phyloP scores from a whole-genome alignment of 1,140 invertebrate species.

The Branchinecta lynchi region DNA sequence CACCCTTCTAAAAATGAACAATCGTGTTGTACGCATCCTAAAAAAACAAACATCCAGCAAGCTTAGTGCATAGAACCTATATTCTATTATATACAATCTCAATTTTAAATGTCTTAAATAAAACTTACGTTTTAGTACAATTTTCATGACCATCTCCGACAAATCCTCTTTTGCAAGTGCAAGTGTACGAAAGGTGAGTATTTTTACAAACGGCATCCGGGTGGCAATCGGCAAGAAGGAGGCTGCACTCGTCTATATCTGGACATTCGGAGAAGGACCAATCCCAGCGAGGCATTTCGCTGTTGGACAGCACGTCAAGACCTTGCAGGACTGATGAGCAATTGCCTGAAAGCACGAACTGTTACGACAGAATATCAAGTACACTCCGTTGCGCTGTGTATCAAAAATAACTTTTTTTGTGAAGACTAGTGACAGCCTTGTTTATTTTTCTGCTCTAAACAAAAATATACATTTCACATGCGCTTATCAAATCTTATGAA shows the following conservation, averaged over 20 bases:
- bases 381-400: too few relatives aligned
- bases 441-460: too few relatives aligned
- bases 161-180: slow-evolving; percentile 60
- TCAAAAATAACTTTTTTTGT: too few relatives aligned
- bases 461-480: too few relatives aligned
- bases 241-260: slow-evolving; percentile 80
- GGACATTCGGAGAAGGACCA: slow-evolving; percentile 87
- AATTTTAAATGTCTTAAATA: too few relatives aligned
- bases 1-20: too few relatives aligned
- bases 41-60: too few relatives aligned
- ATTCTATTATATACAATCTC: too few relatives aligned
- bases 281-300: slow-evolving; percentile 33
- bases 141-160: slow-evolving; percentile 63
- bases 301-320: slow-evolving; percentile 20
- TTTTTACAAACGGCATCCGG: slow-evolving; percentile 77
- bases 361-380: slow-evolving; percentile 18
- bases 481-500: too few relatives aligned
- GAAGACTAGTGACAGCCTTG: too few relatives aligned
- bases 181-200: slow-evolving; percentile 72
- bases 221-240: slow-evolving; percentile 74
- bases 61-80: too few relatives aligned
- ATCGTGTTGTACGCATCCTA: too few relatives aligned
- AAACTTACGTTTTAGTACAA: slow-evolving; percentile 55
- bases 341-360: slow-evolving; percentile 19
- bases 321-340: slow-evolving; percentile 34